Percentiles rank a stretch among this genome's conserved stretches.
Evolutionary conservation across 2,113 vertebrate genomes (phyloP).

Genomic region (Helogale parvula): DNA sequence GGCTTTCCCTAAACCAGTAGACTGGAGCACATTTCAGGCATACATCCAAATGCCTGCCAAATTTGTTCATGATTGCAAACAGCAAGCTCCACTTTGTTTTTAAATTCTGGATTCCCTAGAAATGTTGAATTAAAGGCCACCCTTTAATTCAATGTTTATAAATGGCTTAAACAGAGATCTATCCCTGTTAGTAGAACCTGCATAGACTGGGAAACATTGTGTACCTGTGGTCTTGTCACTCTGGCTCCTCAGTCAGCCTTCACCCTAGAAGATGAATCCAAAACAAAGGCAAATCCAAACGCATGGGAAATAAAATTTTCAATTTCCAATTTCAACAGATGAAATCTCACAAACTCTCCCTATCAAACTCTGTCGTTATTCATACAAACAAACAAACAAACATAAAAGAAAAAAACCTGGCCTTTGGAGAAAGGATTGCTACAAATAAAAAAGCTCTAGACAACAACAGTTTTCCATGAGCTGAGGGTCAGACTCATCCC

Average conservation of each 20-base stretch:
- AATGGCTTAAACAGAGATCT: neutral
- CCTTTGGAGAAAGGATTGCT: neutral
- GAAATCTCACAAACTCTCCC: neutral
- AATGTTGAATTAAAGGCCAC: neutral
- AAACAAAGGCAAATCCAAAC: neutral
- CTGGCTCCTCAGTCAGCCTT: neutral
- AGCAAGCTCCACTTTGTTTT: neutral
- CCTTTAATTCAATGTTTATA: neutral
- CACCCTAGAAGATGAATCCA: neutral
- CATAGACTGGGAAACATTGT: neutral
- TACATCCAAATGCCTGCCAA: neutral
- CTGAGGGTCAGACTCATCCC: neutral
- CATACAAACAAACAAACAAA: neutral
- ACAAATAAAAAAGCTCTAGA: neutral
- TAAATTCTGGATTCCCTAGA: neutral
- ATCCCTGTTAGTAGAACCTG: neutral
- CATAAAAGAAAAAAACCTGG: neutral
- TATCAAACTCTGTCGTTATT: neutral
- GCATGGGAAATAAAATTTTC: neutral
- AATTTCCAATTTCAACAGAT: neutral
- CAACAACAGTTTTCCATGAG: neutral
- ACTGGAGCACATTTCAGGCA: neutral
- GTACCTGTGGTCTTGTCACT: neutral
- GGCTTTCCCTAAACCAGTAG: neutral
- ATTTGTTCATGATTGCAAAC: neutral